A percentile compares a stretch with the other conserved stretches of the same genome.
These are phyloP conservation scores for Tanaodytes sp. DNA, from an alignment of 2,888 invertebrate genomes.

Conservation along the genomic window DNA sequence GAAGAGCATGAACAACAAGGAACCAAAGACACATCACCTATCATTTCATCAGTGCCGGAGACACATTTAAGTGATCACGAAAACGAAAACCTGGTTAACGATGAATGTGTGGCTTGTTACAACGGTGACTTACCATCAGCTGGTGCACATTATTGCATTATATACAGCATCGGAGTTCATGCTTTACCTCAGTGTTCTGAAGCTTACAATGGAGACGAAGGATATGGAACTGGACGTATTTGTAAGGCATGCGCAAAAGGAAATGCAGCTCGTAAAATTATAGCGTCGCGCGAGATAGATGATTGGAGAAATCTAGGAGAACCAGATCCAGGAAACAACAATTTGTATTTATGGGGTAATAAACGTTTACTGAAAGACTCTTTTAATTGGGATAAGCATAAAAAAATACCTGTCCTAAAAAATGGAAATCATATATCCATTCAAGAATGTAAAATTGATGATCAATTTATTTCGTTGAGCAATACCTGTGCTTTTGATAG, in stretches of 20 bases:
- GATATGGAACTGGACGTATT: not conserved
- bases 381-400: conserved; percentile 3
- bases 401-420: conserved; percentile 13
- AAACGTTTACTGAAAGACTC: conserved; percentile 4
- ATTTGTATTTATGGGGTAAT: conserved; percentile 7
- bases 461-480: not conserved
- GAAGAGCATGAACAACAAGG: no score
- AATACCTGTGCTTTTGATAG: conserved; percentile 30
- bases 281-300: conserved; percentile 7
- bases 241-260: not conserved
- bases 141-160: conserved; percentile 8
- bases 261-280: not conserved
- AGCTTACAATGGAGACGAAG: conserved; percentile 3
- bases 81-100: no score
- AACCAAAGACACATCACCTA: no score
- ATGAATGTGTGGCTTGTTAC: conserved; percentile 10
- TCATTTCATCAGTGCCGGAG: no score
- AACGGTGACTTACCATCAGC: conserved; percentile 9
- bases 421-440: conserved; percentile 10
- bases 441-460: conserved; percentile 3
- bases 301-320: conserved; percentile 18
- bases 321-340: not conserved
- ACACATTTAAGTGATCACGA: no score
- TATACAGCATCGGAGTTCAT: conserved; percentile 5
- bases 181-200: conserved; percentile 2